Percentiles rank a stretch among this genome's conserved stretches.
phyloP scores from a whole-genome alignment of 2,797 vertebrate species.

The Gephyroberyx darwinii region DNA sequence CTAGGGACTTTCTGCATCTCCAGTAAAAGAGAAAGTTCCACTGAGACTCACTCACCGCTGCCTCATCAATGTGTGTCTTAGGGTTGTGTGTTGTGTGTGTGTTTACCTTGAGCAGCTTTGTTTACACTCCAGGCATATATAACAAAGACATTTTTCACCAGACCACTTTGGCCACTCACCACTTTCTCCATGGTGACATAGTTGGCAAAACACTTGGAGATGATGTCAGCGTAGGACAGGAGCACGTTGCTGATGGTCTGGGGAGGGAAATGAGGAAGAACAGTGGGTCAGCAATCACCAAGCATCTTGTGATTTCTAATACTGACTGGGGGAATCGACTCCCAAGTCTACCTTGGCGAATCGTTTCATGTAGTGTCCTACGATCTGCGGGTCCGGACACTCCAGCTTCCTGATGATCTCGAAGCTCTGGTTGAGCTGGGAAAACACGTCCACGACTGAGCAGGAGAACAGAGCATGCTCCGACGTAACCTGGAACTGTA shows the following conservation, averaged over 20 bases:
- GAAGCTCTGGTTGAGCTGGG: conserved; percentile 99
- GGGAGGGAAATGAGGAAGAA: conserved; percentile 21
- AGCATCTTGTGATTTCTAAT: neutral
- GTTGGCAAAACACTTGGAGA: conserved; percentile 93
- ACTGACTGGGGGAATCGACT: neutral
- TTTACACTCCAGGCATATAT: neutral
- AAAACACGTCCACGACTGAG: conserved; percentile 98
- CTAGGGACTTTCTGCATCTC: no score
- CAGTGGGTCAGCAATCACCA: neutral
- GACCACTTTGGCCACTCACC: conserved; percentile 69
- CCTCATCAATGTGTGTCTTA: no score
- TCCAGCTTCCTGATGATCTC: conserved; percentile 99
- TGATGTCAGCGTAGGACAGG: conserved; percentile 94
- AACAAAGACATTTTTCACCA: neutral
- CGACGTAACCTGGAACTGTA: conserved; percentile 97
- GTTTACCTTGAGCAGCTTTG: neutral
- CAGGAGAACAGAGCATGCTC: conserved; percentile 98
- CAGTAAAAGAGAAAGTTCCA: no score
- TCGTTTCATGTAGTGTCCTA: conserved; percentile 97
- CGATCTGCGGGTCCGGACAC: conserved; percentile 96
- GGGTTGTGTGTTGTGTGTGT: no score
- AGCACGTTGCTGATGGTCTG: conserved; percentile 99
- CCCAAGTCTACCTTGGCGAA: conserved; percentile 90
- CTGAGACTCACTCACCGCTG: no score
- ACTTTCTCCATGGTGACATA: conserved; percentile 98